Conservation (phyloP, 2,113 vertebrate genomes). For the Actinemys pallida region DNA sequence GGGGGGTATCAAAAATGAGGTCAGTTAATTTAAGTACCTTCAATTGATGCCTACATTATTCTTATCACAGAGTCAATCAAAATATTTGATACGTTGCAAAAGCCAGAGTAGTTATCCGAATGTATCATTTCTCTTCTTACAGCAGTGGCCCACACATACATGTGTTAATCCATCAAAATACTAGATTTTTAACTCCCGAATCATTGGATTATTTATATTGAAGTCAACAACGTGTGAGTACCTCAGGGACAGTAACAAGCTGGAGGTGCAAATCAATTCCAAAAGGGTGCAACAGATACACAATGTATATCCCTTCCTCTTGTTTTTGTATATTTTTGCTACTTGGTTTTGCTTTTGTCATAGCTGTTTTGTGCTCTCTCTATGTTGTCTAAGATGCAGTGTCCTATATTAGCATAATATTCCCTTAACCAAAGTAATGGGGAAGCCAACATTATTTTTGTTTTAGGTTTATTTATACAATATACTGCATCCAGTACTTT, state of each 20-base stretch:
- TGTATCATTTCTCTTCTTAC: constrained; percentile 45
- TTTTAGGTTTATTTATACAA: constrained; percentile 99
- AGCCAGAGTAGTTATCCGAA: constrained; percentile 26
- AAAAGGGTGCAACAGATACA: constrained; percentile 88
- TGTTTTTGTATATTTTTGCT: constrained; percentile 89
- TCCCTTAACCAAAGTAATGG: constrained; percentile 98
- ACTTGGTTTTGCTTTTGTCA: constrained; percentile 86
- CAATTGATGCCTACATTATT: neutral
- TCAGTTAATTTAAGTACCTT: neutral
- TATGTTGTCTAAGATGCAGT: constrained; percentile 86
- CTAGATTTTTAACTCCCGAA: constrained; percentile 72
- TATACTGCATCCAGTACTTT: constrained; percentile 99
- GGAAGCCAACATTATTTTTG: constrained; percentile 94
- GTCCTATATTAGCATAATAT: constrained; percentile 92
- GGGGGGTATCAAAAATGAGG: constrained; percentile 27
- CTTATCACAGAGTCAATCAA: constrained; percentile 32
- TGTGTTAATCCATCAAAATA: constrained; percentile 69
- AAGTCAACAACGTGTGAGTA: constrained; percentile 82
- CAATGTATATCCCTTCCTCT: constrained; percentile 78
- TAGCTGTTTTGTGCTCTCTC: constrained; percentile 81
- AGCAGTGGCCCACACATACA: constrained; percentile 42
- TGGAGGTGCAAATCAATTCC: constrained; percentile 88
- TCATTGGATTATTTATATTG: constrained; percentile 81
- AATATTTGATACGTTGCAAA: constrained; percentile 63
- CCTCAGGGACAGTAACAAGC: constrained; percentile 95